A percentile compares a stretch with the other conserved stretches of the same genome.
Conservation (phyloP, 1,140 invertebrate species). For the Panonychus citri region DNA sequence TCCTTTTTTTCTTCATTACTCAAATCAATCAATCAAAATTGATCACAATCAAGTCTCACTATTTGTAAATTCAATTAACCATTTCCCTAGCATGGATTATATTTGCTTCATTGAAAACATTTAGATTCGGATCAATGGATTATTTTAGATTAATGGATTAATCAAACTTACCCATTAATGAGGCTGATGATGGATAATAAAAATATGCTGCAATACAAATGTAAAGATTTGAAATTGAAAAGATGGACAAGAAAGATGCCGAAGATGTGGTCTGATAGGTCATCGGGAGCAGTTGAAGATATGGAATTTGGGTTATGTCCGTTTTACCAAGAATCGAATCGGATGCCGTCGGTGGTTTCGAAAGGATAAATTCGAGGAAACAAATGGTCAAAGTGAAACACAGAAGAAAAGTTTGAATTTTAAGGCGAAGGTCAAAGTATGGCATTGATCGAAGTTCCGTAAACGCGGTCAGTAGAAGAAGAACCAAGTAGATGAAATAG, state of each 20-base stretch:
- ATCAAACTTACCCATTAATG: slow-evolving; percentile 3
- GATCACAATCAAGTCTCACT: too few relatives aligned
- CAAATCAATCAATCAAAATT: too few relatives aligned
- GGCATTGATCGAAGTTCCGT: slow-evolving; percentile 85
- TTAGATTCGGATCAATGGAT: too few relatives aligned
- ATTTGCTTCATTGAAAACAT: too few relatives aligned
- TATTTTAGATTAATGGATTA: slow-evolving; percentile 3
- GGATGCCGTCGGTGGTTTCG: background rate
- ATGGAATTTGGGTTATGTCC: slow-evolving; percentile 4
- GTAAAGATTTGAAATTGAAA: slow-evolving; percentile 9
- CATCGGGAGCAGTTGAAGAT: slow-evolving; percentile 9
- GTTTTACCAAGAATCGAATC: background rate
- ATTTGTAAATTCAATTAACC: too few relatives aligned
- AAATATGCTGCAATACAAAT: slow-evolving; percentile 7
- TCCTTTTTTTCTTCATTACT: too few relatives aligned
- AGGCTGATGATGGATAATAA: slow-evolving; percentile 8
- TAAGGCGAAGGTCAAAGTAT: slow-evolving; percentile 76
- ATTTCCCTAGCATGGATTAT: too few relatives aligned
- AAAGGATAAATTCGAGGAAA: slow-evolving; percentile 30
- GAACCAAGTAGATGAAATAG: slow-evolving; percentile 60
- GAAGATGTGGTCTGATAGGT: slow-evolving; percentile 9
- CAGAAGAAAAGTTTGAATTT: slow-evolving; percentile 68
- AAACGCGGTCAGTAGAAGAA: slow-evolving; percentile 66
- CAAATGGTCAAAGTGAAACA: slow-evolving; percentile 54
- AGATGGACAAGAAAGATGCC: slow-evolving; percentile 9